Base-by-base conservation (phyloP, 64 coral and sea anemone genomes). In the Platygyra sinensis region DNA sequence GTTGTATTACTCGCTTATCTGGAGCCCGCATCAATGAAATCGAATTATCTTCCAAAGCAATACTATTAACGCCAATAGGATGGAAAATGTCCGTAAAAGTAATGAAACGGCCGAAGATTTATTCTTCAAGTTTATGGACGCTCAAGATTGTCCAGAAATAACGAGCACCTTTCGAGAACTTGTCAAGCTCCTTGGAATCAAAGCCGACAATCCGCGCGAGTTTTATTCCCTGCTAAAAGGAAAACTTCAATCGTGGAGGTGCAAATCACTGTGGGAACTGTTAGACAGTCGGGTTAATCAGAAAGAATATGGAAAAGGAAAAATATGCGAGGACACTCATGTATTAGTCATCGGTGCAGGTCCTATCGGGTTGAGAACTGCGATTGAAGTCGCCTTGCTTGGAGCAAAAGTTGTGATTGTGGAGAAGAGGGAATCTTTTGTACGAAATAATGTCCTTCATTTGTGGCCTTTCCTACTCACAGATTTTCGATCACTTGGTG, bases 401-500 rank as follows among this genome's bases (percentile, higher is more conserved):
- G 97, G 97, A 67, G 94, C 91, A 61, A 91, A 96, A 75, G 97
- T 99, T 60, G 85, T 96, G n/a, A 65, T 99, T 80, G 94, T 99
- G 13, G 97, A 99, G 72, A 99, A 99, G 50, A 36, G 97, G 63
- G 93, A 91, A 27, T 62, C 91, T 1, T 99, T 99, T 79, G 31
- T 86, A 24, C 80, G 97, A 18, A 99, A 99, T 85, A 99, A 99
- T 96, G 97, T 99, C 16, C 89, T 99, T 22, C 97, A 99, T 49
- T 63, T 99, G 29, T 99, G 97, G 97, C 97, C 97, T 17, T 99
- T 99, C 88, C 54, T 99, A 19, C 91, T 99, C 10, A 90, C 87
- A 5, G 97, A 99, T 75, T 99, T 99, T 67, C 91, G 97, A 33
- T 99, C 97, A 22, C 89, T 99, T 13, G 97, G 97, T 90, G 97